Conservation (phyloP, 2,797 vertebrate genomes). For the Anguilla obscura region DNA sequence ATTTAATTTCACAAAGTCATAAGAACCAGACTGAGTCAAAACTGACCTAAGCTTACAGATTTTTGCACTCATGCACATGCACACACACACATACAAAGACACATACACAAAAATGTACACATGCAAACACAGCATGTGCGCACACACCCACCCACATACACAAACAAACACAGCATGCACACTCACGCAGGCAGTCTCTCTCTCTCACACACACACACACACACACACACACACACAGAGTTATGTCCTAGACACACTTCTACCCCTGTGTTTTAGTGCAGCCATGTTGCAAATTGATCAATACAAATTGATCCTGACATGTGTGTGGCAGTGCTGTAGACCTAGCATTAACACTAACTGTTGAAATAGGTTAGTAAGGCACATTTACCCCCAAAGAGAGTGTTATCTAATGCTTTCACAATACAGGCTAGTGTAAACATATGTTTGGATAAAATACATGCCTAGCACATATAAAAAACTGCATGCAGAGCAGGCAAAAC, state of each 20-base stretch:
- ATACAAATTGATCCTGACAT: slow-evolving; percentile 69
- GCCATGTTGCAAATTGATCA: slow-evolving; percentile 64
- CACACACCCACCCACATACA: background rate
- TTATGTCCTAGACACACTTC: background rate
- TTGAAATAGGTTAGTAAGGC: background rate
- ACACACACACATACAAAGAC: background rate
- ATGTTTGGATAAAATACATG: background rate
- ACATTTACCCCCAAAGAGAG: background rate
- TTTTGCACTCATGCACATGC: background rate
- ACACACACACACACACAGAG: background rate
- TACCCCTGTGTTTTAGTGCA: slow-evolving; percentile 35
- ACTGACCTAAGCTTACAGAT: background rate
- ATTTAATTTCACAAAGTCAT: background rate
- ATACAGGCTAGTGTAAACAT: background rate
- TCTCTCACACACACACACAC: background rate
- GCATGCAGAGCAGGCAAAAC: background rate
- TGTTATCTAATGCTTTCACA: background rate
- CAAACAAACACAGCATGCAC: background rate
- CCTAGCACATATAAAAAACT: background rate
- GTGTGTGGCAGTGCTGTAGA: slow-evolving; percentile 68
- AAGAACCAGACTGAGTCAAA: background rate
- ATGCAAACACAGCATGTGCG: background rate
- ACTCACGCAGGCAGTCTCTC: background rate
- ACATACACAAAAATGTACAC: background rate
- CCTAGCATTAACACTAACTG: slow-evolving; percentile 56